phyloP scores from a whole-genome alignment of 2,797 vertebrate species.

The Anas georgica region DNA sequence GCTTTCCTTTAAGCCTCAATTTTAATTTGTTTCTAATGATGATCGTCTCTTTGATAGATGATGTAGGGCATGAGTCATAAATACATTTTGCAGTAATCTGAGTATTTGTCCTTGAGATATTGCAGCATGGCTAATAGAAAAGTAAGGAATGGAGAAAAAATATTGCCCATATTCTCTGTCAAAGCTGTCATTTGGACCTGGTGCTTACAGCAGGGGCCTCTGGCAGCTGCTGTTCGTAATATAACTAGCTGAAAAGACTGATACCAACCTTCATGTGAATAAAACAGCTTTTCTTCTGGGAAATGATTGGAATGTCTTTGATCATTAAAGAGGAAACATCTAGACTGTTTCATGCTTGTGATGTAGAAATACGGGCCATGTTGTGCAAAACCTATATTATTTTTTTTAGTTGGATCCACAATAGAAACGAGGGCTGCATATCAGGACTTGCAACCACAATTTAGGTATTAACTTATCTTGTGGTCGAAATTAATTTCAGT shows the following conservation, averaged over 20 bases:
- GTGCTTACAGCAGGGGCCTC: not conserved
- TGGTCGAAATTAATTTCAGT: not conserved
- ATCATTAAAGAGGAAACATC: not conserved
- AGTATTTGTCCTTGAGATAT: not conserved
- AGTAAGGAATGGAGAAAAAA: not conserved
- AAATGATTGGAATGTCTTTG: not conserved
- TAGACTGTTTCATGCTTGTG: not conserved
- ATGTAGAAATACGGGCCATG: not conserved
- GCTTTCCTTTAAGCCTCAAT: slow-evolving; percentile 31
- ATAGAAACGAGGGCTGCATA: not conserved
- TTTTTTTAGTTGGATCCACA: not conserved
- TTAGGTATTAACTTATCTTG: not conserved
- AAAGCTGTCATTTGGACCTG: not conserved
- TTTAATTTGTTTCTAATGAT: slow-evolving; percentile 43
- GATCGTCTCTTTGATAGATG: not conserved
- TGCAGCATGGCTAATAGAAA: not conserved
- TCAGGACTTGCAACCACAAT: not conserved
- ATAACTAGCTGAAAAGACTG: not conserved
- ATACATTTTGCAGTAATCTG: not conserved
- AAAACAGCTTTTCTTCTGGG: not conserved
- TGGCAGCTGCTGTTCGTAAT: not conserved
- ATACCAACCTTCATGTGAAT: not conserved
- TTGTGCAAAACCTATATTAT: not conserved
- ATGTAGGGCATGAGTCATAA: not conserved
- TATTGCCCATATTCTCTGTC: not conserved